Conservation (phyloP, 1,140 invertebrate genomes). For the Ooceraea biroi region DNA sequence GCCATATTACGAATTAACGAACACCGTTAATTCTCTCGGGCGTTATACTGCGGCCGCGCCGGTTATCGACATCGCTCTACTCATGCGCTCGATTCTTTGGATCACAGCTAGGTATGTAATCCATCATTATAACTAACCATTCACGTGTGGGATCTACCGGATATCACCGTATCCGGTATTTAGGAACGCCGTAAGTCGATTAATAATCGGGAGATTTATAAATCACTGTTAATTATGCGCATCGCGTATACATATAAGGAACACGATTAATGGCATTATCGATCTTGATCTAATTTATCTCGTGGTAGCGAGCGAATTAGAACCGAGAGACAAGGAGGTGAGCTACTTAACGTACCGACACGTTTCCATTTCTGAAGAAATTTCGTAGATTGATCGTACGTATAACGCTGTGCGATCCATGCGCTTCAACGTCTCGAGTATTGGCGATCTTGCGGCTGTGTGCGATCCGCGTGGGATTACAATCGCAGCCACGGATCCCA, state of each 20-base stretch:
- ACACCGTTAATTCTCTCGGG: constrained; percentile 59
- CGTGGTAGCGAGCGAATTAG: background rate
- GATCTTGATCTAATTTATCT: background rate
- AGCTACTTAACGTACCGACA: background rate
- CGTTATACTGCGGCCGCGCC: constrained; percentile 5
- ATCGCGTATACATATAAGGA: background rate
- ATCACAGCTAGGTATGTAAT: background rate
- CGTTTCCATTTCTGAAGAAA: background rate
- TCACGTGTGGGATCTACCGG: constrained; percentile 19
- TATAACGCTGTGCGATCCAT: background rate
- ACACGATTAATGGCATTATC: background rate
- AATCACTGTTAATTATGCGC: constrained; percentile 19
- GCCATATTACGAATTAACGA: constrained; percentile 48
- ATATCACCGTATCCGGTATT: constrained; percentile 57
- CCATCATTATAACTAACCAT: constrained; percentile 47
- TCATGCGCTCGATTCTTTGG: constrained; percentile 39
- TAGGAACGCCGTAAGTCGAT: constrained; percentile 38
- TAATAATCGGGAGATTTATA: constrained; percentile 19
- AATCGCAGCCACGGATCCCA: constrained; percentile 27
- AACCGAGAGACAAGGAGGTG: background rate
- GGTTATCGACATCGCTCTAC: constrained; percentile 34
- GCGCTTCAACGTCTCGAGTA: constrained; percentile 15
- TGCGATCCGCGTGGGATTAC: constrained; percentile 22
- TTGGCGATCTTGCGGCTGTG: constrained; percentile 21
- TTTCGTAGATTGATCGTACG: background rate